Percentiles rank a stretch among this genome's conserved stretches.
These are phyloP conservation scores for Daubentonia madagascariensis DNA, from an alignment of 2,113 vertebrate genomes.

Conservation along the genomic window DNA sequence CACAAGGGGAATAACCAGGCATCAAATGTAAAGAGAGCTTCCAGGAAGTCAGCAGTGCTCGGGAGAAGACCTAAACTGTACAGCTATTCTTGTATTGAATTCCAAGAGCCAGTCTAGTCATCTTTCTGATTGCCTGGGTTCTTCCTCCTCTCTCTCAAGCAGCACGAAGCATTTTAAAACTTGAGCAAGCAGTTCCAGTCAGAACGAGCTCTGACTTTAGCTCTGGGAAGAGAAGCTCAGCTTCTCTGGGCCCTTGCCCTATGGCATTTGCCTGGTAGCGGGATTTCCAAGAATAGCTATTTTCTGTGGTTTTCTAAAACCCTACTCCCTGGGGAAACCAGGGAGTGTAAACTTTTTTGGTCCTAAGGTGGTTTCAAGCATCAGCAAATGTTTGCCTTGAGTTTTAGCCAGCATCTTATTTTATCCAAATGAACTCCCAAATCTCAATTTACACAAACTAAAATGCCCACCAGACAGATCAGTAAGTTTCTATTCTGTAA, in stretches of 20 bases:
- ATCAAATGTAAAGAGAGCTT: neutral
- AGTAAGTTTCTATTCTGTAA: conserved; percentile 31
- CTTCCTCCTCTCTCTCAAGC: neutral
- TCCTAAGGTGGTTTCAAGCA: conserved; percentile 48
- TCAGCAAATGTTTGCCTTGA: conserved; percentile 66
- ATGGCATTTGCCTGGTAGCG: conserved; percentile 59
- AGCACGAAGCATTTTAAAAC: neutral
- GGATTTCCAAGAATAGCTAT: conserved; percentile 69
- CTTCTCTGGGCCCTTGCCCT: conserved; percentile 16
- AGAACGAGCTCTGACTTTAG: conserved; percentile 19
- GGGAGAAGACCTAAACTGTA: neutral
- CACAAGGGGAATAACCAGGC: neutral
- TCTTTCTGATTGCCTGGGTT: neutral
- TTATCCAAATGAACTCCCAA: conserved; percentile 51
- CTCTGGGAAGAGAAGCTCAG: neutral
- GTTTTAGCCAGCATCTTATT: conserved; percentile 55
- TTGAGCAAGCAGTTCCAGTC: conserved; percentile 6
- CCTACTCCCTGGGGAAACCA: conserved; percentile 49
- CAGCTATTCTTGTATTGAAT: neutral
- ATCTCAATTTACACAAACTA: conserved; percentile 52
- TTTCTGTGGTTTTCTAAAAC: conserved; percentile 60
- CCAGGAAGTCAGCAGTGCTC: neutral
- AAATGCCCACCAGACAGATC: conserved; percentile 47
- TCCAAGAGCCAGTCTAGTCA: neutral
- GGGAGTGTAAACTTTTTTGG: conserved; percentile 42